Base-by-base conservation (phyloP, 1,140 invertebrate genomes). In the Cotesia chilonis region DNA sequence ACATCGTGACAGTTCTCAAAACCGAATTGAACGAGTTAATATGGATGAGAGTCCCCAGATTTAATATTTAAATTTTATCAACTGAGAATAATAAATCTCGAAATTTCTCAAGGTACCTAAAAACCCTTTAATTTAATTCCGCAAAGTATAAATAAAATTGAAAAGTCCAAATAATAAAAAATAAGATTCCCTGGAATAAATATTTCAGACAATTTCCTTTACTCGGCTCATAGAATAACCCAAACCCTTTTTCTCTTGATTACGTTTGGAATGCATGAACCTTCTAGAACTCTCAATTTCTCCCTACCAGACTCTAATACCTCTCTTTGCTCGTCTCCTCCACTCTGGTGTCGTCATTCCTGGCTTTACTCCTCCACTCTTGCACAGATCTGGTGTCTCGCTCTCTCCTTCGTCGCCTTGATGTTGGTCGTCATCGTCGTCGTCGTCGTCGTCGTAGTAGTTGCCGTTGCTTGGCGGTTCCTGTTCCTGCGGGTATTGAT, bases 401-500 rank as follows among this genome's bases (percentile, higher is more conserved):
- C 7, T 36, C 61, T 68, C 51, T 67, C 41, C 41, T 10, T 47
- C 10, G 41, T 47, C 41, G 41, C 41, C 41, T 28, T 47, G 41
- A 7, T 47, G 41, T 14, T 57, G 9, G 54, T 57, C 54, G 54
- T 57, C 54, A 20, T 17, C 63, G 7, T 47, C 80, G 41, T 41
- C 38, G 14, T 14, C 14, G 14, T 14, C 14, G 38, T 47, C 6
- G 41, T 47, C 41, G 41, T 47, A 47, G 41, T 47, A 47, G 41
- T 47, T 47, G 76, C 75, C 72, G 70, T 71, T 77, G 80, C 79
- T 80, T 79, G 81, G 81, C 80, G 83, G 83, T 84, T 86, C 84
- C 84, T 86, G 84, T 85, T 87, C 84, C 86, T 87, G 85, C 85
- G 85, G 85, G 85, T 87, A 87, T 87, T 87, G 85, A 87, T 87